Percentiles rank a stretch among this genome's conserved stretches.
Evolutionary conservation across 2,113 vertebrate species (phyloP).

Genomic region (Pipa parva): DNA sequence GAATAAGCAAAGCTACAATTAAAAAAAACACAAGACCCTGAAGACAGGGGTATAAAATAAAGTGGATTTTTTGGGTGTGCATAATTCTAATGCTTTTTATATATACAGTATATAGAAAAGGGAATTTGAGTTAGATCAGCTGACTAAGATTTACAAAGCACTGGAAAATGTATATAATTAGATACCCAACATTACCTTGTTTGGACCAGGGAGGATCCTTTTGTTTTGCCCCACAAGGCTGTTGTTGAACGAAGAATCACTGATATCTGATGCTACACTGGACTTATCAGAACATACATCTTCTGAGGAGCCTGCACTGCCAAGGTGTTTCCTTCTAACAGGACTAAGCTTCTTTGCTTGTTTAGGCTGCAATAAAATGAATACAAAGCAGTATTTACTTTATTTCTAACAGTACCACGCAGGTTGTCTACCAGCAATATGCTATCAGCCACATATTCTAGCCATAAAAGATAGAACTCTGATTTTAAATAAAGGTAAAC

Average conservation of each 20-base stretch:
- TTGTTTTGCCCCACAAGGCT: constrained; percentile 52
- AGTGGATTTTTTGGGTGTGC: too few species aligned
- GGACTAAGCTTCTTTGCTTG: constrained; percentile 47
- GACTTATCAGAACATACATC: constrained; percentile 63
- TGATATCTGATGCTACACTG: constrained; percentile 57
- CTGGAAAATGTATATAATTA: too few species aligned
- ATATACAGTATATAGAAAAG: too few species aligned
- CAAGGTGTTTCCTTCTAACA: constrained; percentile 37
- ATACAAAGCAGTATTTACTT: too few species aligned
- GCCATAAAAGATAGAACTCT: neutral
- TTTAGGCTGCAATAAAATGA: constrained; percentile 52
- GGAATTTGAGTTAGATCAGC: too few species aligned
- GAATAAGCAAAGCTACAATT: too few species aligned
- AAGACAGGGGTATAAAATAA: too few species aligned
- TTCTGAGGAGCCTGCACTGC: constrained; percentile 55
- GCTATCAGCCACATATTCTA: neutral
- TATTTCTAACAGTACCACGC: neutral
- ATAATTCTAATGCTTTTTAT: too few species aligned
- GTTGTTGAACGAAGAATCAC: constrained; percentile 59
- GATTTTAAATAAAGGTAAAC: neutral
- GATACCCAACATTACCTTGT: constrained; percentile 65
- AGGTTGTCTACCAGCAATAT: neutral
- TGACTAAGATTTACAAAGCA: too few species aligned
- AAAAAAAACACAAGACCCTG: too few species aligned
- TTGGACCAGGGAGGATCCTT: constrained; percentile 54